phyloP scores from a whole-genome alignment of 1,140 invertebrate species.

The Mactra quadrangularis region DNA sequence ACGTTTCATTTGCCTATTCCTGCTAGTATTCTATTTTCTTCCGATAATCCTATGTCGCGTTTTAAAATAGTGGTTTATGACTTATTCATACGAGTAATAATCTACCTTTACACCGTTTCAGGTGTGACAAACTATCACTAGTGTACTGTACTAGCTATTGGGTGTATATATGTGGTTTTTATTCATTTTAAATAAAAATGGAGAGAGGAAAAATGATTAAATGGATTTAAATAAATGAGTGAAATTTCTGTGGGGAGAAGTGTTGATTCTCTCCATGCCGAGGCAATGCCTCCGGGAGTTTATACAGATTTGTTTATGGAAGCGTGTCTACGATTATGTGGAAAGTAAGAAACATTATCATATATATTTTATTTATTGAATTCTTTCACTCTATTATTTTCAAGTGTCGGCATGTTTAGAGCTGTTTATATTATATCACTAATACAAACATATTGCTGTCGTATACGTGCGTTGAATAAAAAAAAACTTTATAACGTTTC shows the following conservation, averaged over 20 bases:
- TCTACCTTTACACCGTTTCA: conserved; percentile 31
- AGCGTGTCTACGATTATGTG: conserved; percentile 46
- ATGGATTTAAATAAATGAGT: conserved; percentile 41
- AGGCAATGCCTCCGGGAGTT: conserved; percentile 51
- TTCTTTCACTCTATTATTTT: too few species aligned
- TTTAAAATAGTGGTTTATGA: not conserved
- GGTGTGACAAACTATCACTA: conserved; percentile 24
- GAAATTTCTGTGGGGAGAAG: not conserved
- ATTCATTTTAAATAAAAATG: conserved; percentile 3
- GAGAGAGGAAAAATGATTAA: not conserved
- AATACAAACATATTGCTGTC: too few species aligned
- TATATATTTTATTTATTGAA: too few species aligned
- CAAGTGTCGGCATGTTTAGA: too few species aligned
- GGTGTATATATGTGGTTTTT: conserved; percentile 22
- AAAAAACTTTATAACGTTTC: too few species aligned
- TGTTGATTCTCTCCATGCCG: conserved; percentile 3
- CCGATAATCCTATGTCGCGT: conserved; percentile 3
- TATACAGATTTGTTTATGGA: conserved; percentile 50
- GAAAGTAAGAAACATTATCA: conserved; percentile 49
- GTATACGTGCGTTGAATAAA: too few species aligned
- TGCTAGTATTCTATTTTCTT: not conserved
- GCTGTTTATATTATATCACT: too few species aligned
- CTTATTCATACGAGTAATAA: conserved; percentile 1
- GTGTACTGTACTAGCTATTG: conserved; percentile 4
- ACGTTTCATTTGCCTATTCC: too few species aligned